A percentile compares a stretch with the other conserved stretches of the same genome.
Conservation (phyloP, 1,140 invertebrate species). For the Calliphora vicina region DNA sequence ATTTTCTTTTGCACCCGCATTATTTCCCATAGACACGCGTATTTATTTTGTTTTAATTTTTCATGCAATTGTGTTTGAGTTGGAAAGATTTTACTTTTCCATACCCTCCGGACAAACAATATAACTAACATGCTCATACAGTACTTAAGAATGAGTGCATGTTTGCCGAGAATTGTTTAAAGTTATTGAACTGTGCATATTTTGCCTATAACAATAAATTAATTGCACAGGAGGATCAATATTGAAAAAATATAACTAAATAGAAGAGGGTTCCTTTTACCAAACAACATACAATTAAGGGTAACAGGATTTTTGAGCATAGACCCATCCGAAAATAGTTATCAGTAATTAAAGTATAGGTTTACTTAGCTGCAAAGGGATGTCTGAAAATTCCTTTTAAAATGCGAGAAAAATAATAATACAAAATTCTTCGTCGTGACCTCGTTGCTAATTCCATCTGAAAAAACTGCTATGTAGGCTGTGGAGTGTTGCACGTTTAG, state of each 20-base stretch:
- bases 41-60: background rate
- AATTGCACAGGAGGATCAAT: constrained; percentile 22
- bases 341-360: background rate
- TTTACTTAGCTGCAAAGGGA: background rate
- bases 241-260: background rate
- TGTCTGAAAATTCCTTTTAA: no score
- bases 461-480: no score
- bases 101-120: background rate
- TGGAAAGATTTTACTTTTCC: background rate
- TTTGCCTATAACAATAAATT: constrained; percentile 12
- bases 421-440: no score
- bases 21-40: background rate
- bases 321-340: background rate
- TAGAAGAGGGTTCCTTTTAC: background rate
- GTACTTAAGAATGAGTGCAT: background rate
- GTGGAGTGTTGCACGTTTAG: no score
- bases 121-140: background rate
- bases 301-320: background rate
- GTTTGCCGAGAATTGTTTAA: background rate
- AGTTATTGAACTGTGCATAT: constrained; percentile 13
- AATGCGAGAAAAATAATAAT: no score
- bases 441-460: no score
- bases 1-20: background rate
- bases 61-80: no score
- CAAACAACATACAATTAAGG: background rate